Conservation (phyloP, 2,113 vertebrate species). For the Hippoglossus stenolepis region DNA sequence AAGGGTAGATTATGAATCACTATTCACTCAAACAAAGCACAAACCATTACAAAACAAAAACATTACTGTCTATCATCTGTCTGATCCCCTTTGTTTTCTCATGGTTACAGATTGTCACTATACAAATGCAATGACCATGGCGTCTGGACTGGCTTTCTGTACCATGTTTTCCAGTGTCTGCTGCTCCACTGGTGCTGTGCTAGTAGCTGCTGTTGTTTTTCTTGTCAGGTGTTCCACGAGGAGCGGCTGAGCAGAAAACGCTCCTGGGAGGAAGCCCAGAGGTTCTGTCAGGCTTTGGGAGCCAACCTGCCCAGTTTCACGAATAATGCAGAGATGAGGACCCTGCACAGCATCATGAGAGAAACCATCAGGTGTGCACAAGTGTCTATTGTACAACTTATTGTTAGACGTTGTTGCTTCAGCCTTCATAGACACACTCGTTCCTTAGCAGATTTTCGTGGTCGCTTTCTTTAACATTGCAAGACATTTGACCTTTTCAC, state of each 20-base stretch:
- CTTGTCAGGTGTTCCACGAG: slow-evolving; percentile 89
- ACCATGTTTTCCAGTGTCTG: background rate
- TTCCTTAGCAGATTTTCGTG: too few species aligned
- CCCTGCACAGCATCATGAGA: slow-evolving; percentile 84
- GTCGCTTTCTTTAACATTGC: too few species aligned
- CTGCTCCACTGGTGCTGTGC: background rate
- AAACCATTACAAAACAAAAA: too few species aligned
- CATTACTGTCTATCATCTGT: too few species aligned
- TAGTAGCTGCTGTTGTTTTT: slow-evolving; percentile 56
- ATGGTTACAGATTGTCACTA: background rate
- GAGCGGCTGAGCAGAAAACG: slow-evolving; percentile 90
- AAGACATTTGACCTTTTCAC: too few species aligned
- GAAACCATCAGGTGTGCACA: slow-evolving; percentile 86
- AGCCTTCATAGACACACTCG: too few species aligned
- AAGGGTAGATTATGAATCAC: too few species aligned
- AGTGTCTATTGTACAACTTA: too few species aligned
- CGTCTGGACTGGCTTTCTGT: background rate
- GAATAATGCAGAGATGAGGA: slow-evolving; percentile 81
- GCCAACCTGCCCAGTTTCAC: slow-evolving; percentile 91
- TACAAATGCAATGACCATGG: background rate
- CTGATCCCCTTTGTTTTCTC: too few species aligned
- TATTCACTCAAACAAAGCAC: too few species aligned
- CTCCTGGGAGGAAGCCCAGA: slow-evolving; percentile 94
- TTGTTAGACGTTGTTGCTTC: too few species aligned
- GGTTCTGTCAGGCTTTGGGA: slow-evolving; percentile 92